phyloP scores from a whole-genome alignment of 1,140 invertebrate species.

The Cotesia glomerata region DNA sequence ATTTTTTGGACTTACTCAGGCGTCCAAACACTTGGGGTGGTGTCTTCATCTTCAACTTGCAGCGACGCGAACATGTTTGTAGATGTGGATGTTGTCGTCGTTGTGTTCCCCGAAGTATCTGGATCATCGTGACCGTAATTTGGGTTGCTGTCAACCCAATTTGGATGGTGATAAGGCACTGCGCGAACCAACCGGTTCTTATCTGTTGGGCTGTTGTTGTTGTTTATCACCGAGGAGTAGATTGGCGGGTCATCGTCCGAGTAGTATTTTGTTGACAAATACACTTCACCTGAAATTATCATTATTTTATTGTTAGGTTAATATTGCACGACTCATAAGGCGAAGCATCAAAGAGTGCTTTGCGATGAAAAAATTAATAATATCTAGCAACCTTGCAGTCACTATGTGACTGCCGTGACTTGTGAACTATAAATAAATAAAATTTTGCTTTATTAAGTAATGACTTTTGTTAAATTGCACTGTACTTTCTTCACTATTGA shows the following conservation, averaged over 20 bases:
- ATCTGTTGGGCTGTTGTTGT: constrained; percentile 20
- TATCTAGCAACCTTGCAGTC: too few species aligned
- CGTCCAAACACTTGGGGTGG: constrained; percentile 33
- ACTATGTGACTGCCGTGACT: too few species aligned
- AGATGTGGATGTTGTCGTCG: constrained; percentile 2
- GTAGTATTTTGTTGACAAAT: constrained; percentile 11
- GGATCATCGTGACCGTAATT: constrained; percentile 25
- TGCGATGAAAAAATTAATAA: too few species aligned
- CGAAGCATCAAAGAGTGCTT: too few species aligned
- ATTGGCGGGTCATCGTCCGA: constrained; percentile 25
- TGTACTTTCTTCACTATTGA: too few species aligned
- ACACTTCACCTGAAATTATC: constrained; percentile 18
- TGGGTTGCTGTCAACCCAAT: constrained; percentile 22
- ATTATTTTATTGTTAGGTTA: too few species aligned
- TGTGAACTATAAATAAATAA: too few species aligned
- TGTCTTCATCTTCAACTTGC: constrained; percentile 31
- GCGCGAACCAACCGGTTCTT: constrained; percentile 28
- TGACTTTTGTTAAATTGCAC: too few species aligned
- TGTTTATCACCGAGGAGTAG: constrained; percentile 29
- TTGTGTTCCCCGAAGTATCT: constrained; percentile 8
- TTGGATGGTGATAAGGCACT: constrained; percentile 5
- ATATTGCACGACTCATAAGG: neutral
- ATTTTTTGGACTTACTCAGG: constrained; percentile 30
- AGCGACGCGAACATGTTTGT: constrained; percentile 5
- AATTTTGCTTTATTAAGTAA: too few species aligned